These are phyloP conservation scores for Pollicipes pollicipes DNA, from an alignment of 1,140 invertebrate species.

Conservation along the genomic window DNA sequence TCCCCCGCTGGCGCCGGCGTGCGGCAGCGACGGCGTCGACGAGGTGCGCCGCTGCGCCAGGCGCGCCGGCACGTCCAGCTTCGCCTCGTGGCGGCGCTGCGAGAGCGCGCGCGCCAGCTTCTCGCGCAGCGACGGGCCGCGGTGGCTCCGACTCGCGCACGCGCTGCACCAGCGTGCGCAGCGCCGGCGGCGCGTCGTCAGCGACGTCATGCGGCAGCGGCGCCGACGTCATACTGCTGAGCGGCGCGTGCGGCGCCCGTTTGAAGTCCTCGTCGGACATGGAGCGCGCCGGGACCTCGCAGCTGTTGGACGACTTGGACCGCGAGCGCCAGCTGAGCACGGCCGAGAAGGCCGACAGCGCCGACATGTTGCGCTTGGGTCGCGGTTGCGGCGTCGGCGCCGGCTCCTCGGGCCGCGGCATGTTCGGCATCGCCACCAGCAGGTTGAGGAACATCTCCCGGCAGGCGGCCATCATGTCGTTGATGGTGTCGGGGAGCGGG, in stretches of 20 bases:
- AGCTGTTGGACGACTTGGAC: neutral
- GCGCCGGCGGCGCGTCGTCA: neutral
- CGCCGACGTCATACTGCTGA: neutral
- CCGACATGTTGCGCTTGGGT: neutral
- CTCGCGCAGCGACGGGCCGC: neutral
- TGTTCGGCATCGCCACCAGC: slow-evolving; percentile 3
- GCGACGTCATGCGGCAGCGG: neutral
- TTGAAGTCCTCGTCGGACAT: neutral
- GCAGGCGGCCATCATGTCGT: slow-evolving; percentile 4
- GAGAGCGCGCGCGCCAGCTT: neutral
- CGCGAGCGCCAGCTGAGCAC: neutral
- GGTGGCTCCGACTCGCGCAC: neutral
- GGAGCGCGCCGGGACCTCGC: neutral
- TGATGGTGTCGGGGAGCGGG: slow-evolving; percentile 2
- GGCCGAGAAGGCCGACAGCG: neutral
- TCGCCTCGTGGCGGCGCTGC: neutral
- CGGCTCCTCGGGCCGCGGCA: neutral
- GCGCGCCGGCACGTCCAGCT: neutral
- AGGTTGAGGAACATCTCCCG: slow-evolving; percentile 4
- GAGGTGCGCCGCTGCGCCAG: neutral
- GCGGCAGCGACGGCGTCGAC: neutral
- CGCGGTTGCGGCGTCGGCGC: neutral
- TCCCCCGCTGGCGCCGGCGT: neutral
- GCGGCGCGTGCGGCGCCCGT: neutral
- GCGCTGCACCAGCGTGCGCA: neutral